These are phyloP conservation scores for Metacarcinus magister DNA, from an alignment of 2,888 invertebrate genomes.

Conservation along the genomic window DNA sequence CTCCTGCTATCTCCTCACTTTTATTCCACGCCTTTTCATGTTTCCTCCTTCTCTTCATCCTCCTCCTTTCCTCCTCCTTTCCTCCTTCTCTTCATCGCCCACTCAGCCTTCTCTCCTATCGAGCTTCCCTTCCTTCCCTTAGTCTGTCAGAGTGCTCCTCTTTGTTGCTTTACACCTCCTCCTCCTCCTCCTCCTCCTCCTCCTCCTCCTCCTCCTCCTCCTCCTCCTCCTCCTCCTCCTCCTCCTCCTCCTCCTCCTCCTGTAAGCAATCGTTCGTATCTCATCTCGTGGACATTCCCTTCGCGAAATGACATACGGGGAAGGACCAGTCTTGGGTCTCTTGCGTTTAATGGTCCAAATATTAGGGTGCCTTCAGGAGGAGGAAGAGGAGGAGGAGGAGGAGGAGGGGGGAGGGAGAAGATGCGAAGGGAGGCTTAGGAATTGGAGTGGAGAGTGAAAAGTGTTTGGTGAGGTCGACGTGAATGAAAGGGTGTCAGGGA, in stretches of 20 bases:
- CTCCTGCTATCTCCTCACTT: not conserved
- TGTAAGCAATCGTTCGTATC: not conserved
- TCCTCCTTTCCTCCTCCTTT: no score
- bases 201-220: not conserved
- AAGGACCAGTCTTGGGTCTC: not conserved
- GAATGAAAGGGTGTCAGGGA: not conserved
- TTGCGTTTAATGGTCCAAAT: not conserved
- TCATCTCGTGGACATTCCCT: not conserved
- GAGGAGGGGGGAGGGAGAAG: not conserved
- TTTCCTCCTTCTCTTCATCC: no score
- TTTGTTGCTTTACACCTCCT: not conserved
- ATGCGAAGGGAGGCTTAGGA: not conserved
- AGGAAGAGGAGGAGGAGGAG: not conserved
- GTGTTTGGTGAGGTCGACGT: not conserved
- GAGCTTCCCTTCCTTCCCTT: not conserved
- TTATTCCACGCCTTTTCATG: no score
- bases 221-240: not conserved
- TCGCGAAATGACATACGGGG: no score
- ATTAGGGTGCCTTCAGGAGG: not conserved
- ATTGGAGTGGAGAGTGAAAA: constrained; percentile 1
- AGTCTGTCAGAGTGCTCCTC: not conserved
- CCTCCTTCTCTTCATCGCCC: no score
- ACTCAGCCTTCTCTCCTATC: no score
- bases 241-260: not conserved
- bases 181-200: not conserved